Evolutionary conservation across 2,888 invertebrate genomes (phyloP).

Genomic region (Alviniconcha strummeri): DNA sequence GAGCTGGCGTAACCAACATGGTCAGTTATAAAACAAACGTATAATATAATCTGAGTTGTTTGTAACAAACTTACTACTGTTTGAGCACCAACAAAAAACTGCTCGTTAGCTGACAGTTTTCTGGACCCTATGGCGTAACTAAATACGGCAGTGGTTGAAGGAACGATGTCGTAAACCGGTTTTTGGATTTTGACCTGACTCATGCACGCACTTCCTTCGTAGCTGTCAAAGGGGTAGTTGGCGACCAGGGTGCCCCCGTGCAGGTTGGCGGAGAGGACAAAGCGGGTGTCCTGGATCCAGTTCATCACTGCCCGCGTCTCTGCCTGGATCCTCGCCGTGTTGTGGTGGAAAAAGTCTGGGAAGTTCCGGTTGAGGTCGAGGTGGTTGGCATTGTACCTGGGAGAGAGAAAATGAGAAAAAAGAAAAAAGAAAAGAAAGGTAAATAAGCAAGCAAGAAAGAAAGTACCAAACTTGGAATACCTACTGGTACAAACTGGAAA

Average conservation of each 20-base stretch:
- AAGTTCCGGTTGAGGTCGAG: conserved; percentile 97
- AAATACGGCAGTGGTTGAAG: too few species aligned
- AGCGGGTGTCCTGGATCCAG: conserved; percentile 92
- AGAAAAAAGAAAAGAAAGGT: background rate
- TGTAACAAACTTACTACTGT: too few species aligned
- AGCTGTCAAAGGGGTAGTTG: conserved; percentile 96
- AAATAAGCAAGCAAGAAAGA: background rate
- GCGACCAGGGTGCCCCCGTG: conserved; percentile 95
- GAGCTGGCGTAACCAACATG: too few species aligned
- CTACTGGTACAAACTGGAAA: too few species aligned
- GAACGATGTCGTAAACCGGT: too few species aligned
- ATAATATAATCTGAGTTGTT: too few species aligned
- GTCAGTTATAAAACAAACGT: too few species aligned
- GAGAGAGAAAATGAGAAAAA: conserved; percentile 62
- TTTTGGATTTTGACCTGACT: too few species aligned
- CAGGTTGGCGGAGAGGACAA: conserved; percentile 93
- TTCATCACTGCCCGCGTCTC: conserved; percentile 95
- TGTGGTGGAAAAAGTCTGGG: conserved; percentile 94
- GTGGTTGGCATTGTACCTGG: conserved; percentile 75
- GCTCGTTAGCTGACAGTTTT: too few species aligned
- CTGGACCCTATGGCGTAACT: too few species aligned
- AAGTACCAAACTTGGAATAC: too few species aligned
- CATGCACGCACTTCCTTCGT: conserved; percentile 40
- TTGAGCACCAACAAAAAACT: too few species aligned
- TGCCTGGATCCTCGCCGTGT: conserved; percentile 79